phyloP scores from a whole-genome alignment of 64 coral and sea anemone species.

The Pocillopora verrucosa region DNA sequence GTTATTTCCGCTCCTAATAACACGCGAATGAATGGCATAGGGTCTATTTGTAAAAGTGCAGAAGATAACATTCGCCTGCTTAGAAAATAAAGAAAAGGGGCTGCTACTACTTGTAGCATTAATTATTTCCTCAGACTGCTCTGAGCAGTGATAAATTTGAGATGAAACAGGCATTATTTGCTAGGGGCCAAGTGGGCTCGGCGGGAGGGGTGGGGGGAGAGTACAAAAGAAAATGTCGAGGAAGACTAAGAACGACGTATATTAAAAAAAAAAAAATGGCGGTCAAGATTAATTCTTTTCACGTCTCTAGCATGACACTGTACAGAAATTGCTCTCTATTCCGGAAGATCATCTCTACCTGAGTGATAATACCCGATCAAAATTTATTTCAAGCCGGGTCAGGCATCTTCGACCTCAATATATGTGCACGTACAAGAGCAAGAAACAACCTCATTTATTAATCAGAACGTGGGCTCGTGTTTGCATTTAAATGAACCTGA shows the following conservation, averaged over 20 bases:
- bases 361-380: neutral
- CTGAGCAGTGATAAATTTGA: too few relatives aligned
- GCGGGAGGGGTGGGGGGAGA: neutral
- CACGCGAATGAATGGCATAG: too few relatives aligned
- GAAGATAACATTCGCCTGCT: too few relatives aligned
- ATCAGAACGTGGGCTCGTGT: constrained; percentile 3
- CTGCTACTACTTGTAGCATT: too few relatives aligned
- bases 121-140: too few relatives aligned
- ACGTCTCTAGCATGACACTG: neutral
- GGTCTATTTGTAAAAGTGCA: too few relatives aligned
- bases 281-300: neutral
- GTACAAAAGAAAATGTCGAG: neutral
- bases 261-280: neutral
- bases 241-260: neutral
- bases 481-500: constrained; percentile 20
- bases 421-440: neutral
- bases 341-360: neutral
- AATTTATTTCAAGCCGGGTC: neutral
- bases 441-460: neutral
- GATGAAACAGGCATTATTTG: too few relatives aligned
- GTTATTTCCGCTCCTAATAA: too few relatives aligned
- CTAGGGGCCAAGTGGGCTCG: too few relatives aligned
- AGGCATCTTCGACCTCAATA: neutral
- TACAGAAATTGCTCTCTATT: neutral
- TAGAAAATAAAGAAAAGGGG: too few relatives aligned